Base-by-base conservation (phyloP, 2,113 vertebrate genomes). In the Corvus moneduloides region DNA sequence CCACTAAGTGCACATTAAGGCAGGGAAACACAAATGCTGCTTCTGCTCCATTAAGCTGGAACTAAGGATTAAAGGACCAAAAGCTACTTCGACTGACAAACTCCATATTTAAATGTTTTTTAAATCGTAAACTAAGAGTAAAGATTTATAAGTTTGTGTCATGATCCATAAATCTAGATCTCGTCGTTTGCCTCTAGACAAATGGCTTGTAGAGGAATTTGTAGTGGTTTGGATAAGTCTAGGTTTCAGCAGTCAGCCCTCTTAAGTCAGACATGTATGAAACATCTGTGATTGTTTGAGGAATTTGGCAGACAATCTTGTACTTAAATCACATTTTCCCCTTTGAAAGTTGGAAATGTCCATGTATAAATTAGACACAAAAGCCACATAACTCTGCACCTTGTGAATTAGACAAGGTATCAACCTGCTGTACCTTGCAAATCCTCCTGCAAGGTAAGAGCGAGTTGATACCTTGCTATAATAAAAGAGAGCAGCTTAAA, bases 181-280 rank as follows among this genome's bases (percentile, higher is more conserved):
- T 75, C 4, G 16, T 93, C 90, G 75, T 90, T 92, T 87, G 87
- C 41, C 72, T 92, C 20, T 43, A 94, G 92, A 92, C 88, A 95
- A 89, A 96, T 95, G 73, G 44, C 61, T 92, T 92, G 90, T 96
- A 93, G 83, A 87, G 94, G 94, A 97, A 96, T 94, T 92, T 86
- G 79, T 89, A 68, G 92, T 92, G 85, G 92, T 96, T 96, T 96
- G 96, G 56, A 37, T 92, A 81, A 92, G 79, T 72, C 92, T 81
- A 12, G 43, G 44, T 75, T 96, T 95, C 85, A 84, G 72, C 92
- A 74, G 72, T 95, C 90, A 84, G 35, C 55, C 44, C 28, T 92
- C 85, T 90, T 84, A 92, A 89, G 93, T 94, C 88, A 96, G 79
- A 78, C 73, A 68, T 71, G 30, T 64, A 94, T 84, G 92, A 95